These are phyloP conservation scores for Drosophila sechellia DNA, from an alignment of 1,140 invertebrate genomes.

Conservation along the genomic window DNA sequence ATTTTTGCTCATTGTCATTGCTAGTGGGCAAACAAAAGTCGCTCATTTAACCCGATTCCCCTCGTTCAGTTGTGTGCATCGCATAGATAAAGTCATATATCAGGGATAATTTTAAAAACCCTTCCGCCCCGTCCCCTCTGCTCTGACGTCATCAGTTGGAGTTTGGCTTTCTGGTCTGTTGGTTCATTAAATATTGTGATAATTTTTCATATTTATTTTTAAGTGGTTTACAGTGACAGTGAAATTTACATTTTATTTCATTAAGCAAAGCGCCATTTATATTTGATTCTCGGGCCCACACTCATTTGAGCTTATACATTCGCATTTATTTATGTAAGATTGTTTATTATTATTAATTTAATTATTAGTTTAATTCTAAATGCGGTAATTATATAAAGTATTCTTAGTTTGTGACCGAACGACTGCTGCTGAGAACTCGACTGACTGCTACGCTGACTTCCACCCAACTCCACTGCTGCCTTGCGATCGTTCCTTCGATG, in stretches of 20 bases:
- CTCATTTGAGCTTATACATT: constrained; percentile 5
- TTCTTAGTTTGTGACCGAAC: too few species aligned
- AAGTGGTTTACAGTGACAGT: constrained; percentile 74
- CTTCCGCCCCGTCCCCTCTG: neutral
- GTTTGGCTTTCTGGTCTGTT: constrained; percentile 77
- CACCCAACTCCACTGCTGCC: too few species aligned
- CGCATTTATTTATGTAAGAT: constrained; percentile 13
- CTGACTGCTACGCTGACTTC: too few species aligned
- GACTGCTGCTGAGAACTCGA: too few species aligned
- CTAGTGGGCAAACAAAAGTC: constrained; percentile 52
- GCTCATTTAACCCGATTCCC: constrained; percentile 18
- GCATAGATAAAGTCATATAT: constrained; percentile 81
- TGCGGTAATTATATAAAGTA: too few species aligned
- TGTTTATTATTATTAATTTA: too few species aligned
- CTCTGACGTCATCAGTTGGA: constrained; percentile 48
- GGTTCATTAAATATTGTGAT: constrained; percentile 82
- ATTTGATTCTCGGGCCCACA: constrained; percentile 41
- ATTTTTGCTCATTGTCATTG: constrained; percentile 46
- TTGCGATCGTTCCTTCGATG: too few species aligned
- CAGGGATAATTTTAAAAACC: constrained; percentile 64
- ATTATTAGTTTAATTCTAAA: too few species aligned
- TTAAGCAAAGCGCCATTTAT: constrained; percentile 58
- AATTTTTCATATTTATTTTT: constrained; percentile 81
- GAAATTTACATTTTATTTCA: constrained; percentile 63
- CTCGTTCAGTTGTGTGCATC: constrained; percentile 45